Conservation (phyloP, 2,797 vertebrate species). For the Picus viridis region DNA sequence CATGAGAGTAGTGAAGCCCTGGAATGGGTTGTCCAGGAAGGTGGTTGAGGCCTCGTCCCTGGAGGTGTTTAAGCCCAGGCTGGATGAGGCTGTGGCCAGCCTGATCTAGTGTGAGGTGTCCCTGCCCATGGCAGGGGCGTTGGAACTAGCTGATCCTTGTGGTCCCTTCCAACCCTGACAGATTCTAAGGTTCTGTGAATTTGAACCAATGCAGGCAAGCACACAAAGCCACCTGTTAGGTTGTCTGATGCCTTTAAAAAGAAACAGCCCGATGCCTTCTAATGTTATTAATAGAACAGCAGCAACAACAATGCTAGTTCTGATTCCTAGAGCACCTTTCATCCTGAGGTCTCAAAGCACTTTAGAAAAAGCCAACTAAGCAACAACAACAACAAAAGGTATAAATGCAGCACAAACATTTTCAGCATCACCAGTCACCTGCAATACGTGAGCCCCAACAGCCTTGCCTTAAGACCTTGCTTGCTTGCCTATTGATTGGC, state of each 20-base stretch:
- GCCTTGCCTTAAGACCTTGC: neutral
- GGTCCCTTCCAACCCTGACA: too few relatives aligned
- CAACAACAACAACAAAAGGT: neutral
- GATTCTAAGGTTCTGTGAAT: neutral
- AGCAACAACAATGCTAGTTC: slow-evolving; percentile 12
- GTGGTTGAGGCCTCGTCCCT: too few relatives aligned
- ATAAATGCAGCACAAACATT: neutral
- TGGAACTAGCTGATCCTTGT: too few relatives aligned
- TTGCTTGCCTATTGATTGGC: neutral
- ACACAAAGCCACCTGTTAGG: neutral
- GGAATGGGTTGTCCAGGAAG: too few relatives aligned
- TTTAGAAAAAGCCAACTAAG: neutral
- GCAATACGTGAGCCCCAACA: neutral
- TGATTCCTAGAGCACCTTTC: slow-evolving; percentile 19
- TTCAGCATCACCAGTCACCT: neutral
- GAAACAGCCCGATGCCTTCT: neutral
- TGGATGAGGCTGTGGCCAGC: too few relatives aligned
- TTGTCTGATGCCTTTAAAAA: neutral
- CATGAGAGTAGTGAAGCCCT: too few relatives aligned
- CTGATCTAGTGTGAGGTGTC: too few relatives aligned
- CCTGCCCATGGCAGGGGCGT: too few relatives aligned
- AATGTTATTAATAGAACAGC: neutral
- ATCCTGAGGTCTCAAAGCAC: slow-evolving; percentile 9
- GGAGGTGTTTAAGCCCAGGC: too few relatives aligned
- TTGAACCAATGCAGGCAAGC: neutral